Conservation (phyloP, 2,797 vertebrate species). For the Novumbra hubbsi region DNA sequence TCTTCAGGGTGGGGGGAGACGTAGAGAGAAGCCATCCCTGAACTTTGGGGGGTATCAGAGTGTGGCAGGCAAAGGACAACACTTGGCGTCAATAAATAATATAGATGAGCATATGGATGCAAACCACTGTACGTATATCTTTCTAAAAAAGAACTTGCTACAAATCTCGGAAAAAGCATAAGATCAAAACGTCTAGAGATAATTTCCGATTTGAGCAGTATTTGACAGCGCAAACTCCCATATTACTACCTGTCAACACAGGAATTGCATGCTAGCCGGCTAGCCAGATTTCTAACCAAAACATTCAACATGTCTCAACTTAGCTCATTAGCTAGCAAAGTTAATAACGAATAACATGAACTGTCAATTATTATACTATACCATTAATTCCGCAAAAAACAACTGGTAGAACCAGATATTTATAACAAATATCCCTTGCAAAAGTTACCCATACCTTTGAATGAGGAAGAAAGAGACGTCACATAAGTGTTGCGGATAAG, state of each 20-base stretch:
- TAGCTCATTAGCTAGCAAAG: neutral
- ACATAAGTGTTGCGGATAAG: slow-evolving; percentile 44
- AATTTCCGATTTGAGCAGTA: neutral
- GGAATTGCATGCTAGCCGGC: neutral
- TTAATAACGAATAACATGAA: too few relatives aligned
- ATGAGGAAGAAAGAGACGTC: slow-evolving; percentile 52
- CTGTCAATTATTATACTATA: too few relatives aligned
- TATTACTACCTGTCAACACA: neutral
- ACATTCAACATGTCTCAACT: slow-evolving; percentile 19
- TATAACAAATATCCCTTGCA: neutral
- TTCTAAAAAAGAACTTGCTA: neutral
- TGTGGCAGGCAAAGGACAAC: neutral
- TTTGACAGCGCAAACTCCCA: neutral
- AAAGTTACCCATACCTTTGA: slow-evolving; percentile 52
- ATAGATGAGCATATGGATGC: neutral
- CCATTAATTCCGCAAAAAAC: neutral
- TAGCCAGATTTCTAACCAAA: neutral
- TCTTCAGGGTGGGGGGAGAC: slow-evolving; percentile 81
- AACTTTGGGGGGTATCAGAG: slow-evolving; percentile 22
- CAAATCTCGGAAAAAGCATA: neutral
- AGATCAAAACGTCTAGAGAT: neutral
- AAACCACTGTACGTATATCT: neutral
- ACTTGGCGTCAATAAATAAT: neutral
- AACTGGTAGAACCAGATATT: neutral
- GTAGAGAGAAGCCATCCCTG: slow-evolving; percentile 80